Percentiles rank a stretch among this genome's conserved stretches.
phyloP scores from a whole-genome alignment of 2,797 vertebrate species.

The Vultur gryphus region DNA sequence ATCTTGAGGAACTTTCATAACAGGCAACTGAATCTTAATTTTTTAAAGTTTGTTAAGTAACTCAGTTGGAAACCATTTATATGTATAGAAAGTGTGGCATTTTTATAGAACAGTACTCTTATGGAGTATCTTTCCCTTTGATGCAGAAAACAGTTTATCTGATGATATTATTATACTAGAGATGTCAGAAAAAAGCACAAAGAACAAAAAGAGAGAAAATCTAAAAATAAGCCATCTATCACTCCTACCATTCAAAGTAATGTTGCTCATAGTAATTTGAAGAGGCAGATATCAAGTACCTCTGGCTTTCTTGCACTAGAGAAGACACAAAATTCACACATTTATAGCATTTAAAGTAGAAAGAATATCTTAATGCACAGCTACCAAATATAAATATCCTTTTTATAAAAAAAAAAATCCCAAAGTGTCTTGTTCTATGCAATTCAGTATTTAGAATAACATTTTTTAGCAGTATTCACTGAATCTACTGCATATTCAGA shows the following conservation, averaged over 20 bases:
- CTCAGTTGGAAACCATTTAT: background rate
- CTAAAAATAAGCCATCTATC: background rate
- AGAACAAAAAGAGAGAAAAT: background rate
- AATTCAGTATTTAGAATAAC: background rate
- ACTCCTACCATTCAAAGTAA: background rate
- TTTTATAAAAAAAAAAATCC: background rate
- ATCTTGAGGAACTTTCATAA: background rate
- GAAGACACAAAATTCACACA: background rate
- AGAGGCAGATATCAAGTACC: background rate
- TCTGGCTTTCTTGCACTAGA: background rate
- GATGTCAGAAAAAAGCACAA: background rate
- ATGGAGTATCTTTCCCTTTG: background rate
- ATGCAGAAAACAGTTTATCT: background rate
- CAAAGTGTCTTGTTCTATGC: background rate
- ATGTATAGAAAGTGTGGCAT: background rate
- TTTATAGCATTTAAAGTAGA: background rate
- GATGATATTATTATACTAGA: background rate
- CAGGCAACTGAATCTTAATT: background rate
- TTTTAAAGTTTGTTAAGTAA: background rate
- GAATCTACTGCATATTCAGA: background rate
- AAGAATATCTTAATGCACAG: background rate
- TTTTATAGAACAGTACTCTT: background rate
- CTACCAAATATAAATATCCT: background rate
- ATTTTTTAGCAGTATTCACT: background rate
- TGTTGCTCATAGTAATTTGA: background rate